Evolutionary conservation across 1,140 invertebrate genomes (phyloP), one percentile per base, ranked within the genome.

Genomic region (Lordiphosa mommai): DNA sequence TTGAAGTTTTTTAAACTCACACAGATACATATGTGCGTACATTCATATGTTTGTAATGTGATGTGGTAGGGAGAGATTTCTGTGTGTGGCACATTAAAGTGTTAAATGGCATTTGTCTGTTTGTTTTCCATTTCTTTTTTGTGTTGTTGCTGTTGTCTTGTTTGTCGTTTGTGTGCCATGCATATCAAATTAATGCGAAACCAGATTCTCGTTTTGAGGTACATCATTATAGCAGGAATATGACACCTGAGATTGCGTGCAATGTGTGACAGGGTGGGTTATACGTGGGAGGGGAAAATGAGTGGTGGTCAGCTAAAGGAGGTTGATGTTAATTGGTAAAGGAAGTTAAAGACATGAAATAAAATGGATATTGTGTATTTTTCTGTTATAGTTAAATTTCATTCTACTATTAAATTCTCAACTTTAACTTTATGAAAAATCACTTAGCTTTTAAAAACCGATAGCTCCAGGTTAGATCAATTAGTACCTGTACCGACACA

Each of bases 161-260:
- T 46, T 30, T 37, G 33, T 37, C 14, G 16, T 6, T 23, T 23
- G 20, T 23, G 30, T 63, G 58, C 46, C 41, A 44, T 68, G 68
- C 64, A 71, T 71, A 68, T 68, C 52, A 71, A 71, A 71, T 61
- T 51, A 61, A 53, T 44, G 59, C 14, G 40, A 43, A 43, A 53
- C 47, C 46, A 70, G 14, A 48, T 17, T 29, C 41, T 37, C 37
- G 27, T 48, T 47, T 13, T 6, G 16, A 20, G 29, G 20, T 49
- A 55, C 44, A 68, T 63, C 59, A 68, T 71, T 71, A 61, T 47
- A 36, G 13, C 48, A 49, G 58, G 52, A 71, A 71, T 57, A 71
- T 71, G 68, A 71, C 68, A 71, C 68, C 68, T 71, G 68, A 71
- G 64, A 71, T 67, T 68, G 38, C 20, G 33, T 29, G 20, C 37